Evolutionary conservation across 2,113 vertebrate genomes (phyloP).

Genomic region (Corythaeola cristata): DNA sequence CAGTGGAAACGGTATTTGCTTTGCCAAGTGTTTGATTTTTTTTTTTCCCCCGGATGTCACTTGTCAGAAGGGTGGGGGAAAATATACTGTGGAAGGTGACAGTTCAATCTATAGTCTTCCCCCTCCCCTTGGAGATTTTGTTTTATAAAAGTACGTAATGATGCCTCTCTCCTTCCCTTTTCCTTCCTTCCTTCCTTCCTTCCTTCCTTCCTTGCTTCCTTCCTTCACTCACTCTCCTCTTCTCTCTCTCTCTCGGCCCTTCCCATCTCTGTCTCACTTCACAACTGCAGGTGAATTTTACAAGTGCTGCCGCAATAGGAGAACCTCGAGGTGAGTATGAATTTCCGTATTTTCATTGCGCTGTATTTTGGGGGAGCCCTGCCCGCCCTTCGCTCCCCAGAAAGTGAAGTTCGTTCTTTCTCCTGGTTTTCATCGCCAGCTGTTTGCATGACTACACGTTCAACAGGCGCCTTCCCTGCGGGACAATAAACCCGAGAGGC

Average conservation of each 20-base stretch:
- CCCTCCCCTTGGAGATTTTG: not conserved
- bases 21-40: not conserved
- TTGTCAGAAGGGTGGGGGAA: constrained; percentile 22
- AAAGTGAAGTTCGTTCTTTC: not conserved
- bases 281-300: not conserved
- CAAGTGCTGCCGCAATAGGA: not conserved
- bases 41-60: not conserved
- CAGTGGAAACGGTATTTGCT: not conserved
- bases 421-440: not conserved
- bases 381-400: not conserved
- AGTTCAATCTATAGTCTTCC: not conserved
- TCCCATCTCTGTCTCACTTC: not conserved
- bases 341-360: not conserved
- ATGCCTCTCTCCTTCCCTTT: not conserved
- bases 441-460: not conserved
- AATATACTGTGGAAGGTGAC: not conserved
- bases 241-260: fast-evolving
- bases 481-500: not conserved
- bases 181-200: no score
- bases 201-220: no score
- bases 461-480: constrained; percentile 29
- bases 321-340: constrained; percentile 17
- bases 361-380: not conserved
- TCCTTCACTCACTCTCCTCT: no score
- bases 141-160: not conserved